Conservation (phyloP, 2,113 vertebrate genomes). For the Ramphastos sulfuratus region DNA sequence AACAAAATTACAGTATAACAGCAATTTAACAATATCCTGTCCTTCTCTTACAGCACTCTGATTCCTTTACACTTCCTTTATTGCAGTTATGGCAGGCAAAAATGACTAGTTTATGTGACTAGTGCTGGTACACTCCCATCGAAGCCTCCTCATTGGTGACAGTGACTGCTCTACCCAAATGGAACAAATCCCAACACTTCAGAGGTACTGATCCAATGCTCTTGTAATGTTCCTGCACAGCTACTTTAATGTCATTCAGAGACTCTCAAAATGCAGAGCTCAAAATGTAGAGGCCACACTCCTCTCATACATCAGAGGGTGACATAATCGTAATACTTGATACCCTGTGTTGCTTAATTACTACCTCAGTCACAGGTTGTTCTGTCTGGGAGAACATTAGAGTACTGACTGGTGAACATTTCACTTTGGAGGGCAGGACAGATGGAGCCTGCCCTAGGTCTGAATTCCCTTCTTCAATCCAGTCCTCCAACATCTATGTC, state of each 20-base stretch:
- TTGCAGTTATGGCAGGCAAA: background rate
- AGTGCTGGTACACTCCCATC: background rate
- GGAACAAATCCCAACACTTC: background rate
- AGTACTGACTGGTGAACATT: background rate
- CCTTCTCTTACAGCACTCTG: background rate
- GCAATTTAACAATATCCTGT: background rate
- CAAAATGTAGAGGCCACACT: background rate
- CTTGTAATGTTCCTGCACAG: background rate
- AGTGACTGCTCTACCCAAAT: background rate
- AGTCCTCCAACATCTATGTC: background rate
- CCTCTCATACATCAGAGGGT: background rate
- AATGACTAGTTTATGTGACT: background rate
- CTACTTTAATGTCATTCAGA: background rate
- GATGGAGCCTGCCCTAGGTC: rapidly evolving
- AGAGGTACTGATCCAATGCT: background rate
- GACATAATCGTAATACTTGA: background rate
- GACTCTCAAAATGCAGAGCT: background rate
- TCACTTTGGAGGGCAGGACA: background rate
- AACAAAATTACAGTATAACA: no score
- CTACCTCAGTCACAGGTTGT: background rate
- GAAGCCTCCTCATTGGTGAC: background rate
- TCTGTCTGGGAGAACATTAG: background rate
- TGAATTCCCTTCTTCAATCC: background rate
- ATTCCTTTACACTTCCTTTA: background rate
- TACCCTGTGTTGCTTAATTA: background rate